phyloP scores from a whole-genome alignment of 2,797 vertebrate species.

The Gobionotothen gibberifrons region DNA sequence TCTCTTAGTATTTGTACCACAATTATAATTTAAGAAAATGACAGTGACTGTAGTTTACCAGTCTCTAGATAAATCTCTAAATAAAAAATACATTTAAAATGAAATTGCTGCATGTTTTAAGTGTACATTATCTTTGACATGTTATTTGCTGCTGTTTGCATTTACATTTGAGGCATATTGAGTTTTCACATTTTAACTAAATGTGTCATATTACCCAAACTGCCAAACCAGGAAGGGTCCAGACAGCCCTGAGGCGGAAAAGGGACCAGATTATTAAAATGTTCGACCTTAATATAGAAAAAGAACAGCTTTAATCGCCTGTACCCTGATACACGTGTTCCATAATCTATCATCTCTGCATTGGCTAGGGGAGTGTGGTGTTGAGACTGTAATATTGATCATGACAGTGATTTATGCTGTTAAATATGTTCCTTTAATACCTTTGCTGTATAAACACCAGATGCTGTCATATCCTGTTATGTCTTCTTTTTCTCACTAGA shows the following conservation, averaged over 20 bases:
- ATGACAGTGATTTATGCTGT: background rate
- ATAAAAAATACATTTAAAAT: background rate
- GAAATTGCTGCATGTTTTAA: background rate
- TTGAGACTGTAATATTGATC: background rate
- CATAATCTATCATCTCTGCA: background rate
- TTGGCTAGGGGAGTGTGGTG: background rate
- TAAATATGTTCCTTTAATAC: background rate
- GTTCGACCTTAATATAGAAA: background rate
- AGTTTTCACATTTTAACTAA: background rate
- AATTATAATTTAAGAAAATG: too few relatives aligned
- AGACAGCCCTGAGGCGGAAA: background rate
- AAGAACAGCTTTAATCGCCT: background rate
- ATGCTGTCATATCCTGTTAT: background rate
- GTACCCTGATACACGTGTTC: background rate
- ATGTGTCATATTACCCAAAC: background rate
- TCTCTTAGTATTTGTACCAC: too few relatives aligned
- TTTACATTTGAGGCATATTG: background rate
- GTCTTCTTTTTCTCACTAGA: constrained; percentile 52
- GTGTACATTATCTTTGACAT: background rate
- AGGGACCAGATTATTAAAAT: background rate
- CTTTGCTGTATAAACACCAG: background rate
- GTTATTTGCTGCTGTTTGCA: background rate
- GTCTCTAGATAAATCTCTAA: background rate
- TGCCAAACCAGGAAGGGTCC: background rate
- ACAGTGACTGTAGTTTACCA: background rate